A percentile compares a stretch with the other conserved stretches of the same genome.
Evolutionary conservation across 2,113 vertebrate genomes (phyloP).

Genomic region (Thalassarche chlororhynchos): DNA sequence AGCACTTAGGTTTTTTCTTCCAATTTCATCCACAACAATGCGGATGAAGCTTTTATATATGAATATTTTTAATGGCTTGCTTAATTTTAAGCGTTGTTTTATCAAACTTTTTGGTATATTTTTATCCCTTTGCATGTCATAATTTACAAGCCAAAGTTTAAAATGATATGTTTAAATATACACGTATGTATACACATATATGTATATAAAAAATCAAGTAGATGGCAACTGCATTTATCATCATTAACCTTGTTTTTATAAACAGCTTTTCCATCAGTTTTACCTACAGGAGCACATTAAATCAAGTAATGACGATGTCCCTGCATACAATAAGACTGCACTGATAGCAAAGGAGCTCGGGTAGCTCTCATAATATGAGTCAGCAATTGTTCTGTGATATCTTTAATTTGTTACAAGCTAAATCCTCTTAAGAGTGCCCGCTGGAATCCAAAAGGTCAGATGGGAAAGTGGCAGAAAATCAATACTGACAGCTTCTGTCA

Average conservation of each 20-base stretch:
- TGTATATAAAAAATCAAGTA: neutral
- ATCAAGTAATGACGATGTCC: neutral
- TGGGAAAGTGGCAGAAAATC: constrained; percentile 44
- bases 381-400: constrained; percentile 44
- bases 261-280: neutral
- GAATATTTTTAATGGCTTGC: neutral
- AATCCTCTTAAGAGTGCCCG: constrained; percentile 5
- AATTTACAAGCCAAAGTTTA: neutral
- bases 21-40: neutral
- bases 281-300: neutral
- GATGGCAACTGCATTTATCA: neutral
- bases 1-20: neutral
- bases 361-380: neutral
- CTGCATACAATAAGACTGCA: neutral
- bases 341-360: neutral
- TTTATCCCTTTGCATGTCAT: neutral
- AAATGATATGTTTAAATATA: neutral
- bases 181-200: neutral
- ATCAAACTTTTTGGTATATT: neutral
- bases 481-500: constrained; percentile 51
- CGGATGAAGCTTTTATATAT: neutral
- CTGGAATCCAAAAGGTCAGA: constrained; percentile 52
- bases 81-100: neutral
- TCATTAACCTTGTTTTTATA: neutral
- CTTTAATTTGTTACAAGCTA: constrained; percentile 59